Evolutionary conservation across 2,888 invertebrate species (phyloP).

Genomic region (Sipunculus nudus): DNA sequence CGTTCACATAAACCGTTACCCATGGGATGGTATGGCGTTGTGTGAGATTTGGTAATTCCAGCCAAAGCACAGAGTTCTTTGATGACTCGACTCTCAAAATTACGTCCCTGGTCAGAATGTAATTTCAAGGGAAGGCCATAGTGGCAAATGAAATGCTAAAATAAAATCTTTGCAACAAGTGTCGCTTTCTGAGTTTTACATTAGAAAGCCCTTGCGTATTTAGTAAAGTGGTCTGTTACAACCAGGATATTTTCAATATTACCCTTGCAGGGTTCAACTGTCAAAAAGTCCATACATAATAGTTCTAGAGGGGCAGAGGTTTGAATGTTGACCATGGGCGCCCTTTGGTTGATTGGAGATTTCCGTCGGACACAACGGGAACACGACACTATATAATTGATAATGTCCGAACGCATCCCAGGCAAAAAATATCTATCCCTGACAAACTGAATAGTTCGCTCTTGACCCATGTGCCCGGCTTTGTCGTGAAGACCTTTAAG

Average conservation of each 20-base stretch:
- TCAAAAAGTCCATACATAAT: too few species aligned
- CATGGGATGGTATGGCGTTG: conserved; percentile 28
- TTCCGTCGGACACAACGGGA: neutral
- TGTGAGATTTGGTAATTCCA: conserved; percentile 17
- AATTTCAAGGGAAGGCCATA: too few species aligned
- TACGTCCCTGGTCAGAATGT: conserved; percentile 27
- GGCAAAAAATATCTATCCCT: neutral
- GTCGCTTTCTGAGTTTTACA: neutral
- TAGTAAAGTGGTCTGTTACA: too few species aligned
- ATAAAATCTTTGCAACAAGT: neutral
- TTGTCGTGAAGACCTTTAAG: neutral
- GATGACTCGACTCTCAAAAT: conserved; percentile 25
- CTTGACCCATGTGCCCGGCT: neutral
- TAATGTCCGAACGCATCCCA: neutral
- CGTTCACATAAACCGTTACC: conserved; percentile 27
- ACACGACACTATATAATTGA: neutral
- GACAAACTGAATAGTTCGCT: neutral
- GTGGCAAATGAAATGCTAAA: neutral
- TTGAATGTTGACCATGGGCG: neutral
- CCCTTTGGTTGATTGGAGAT: neutral
- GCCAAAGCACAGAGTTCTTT: conserved; percentile 17
- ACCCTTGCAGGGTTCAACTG: neutral
- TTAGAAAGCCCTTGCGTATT: neutral
- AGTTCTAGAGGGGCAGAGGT: too few species aligned
- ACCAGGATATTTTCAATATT: neutral